A percentile compares a stretch with the other conserved stretches of the same genome.
These are phyloP conservation scores for Pachyseris speciosa DNA, from an alignment of 64 coral and sea anemone genomes.

Conservation along the genomic window DNA sequence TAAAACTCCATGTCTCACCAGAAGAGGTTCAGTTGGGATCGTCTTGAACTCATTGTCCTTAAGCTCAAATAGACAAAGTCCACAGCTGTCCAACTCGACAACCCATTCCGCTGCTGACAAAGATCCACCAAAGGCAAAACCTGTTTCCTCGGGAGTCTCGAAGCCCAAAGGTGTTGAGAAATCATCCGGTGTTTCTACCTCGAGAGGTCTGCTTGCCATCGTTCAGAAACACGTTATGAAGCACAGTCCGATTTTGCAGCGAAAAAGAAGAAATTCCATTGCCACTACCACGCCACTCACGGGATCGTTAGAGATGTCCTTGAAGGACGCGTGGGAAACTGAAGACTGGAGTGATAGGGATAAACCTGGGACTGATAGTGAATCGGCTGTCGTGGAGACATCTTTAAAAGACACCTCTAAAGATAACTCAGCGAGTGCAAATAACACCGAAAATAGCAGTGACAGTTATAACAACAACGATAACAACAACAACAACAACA, in stretches of 20 bases:
- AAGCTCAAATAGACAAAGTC: background rate
- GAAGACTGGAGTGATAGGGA: background rate
- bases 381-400: background rate
- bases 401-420: background rate
- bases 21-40: slow-evolving; percentile 13
- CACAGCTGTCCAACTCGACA: background rate
- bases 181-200: background rate
- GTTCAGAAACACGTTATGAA: background rate
- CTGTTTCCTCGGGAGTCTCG: no score
- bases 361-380: background rate
- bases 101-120: background rate
- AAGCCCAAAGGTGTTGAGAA: background rate
- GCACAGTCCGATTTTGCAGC: background rate
- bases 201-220: background rate
- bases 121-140: background rate
- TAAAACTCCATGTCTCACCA: background rate
- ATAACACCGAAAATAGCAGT: background rate
- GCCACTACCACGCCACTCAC: slow-evolving; percentile 44
- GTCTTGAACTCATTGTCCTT: background rate
- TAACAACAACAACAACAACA: background rate
- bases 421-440: background rate
- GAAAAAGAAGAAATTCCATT: slow-evolving; percentile 46
- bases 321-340: background rate
- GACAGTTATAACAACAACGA: background rate
- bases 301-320: slow-evolving; percentile 36